These are phyloP conservation scores for Equus przewalskii DNA, from an alignment of 2,113 vertebrate species.

Conservation along the genomic window DNA sequence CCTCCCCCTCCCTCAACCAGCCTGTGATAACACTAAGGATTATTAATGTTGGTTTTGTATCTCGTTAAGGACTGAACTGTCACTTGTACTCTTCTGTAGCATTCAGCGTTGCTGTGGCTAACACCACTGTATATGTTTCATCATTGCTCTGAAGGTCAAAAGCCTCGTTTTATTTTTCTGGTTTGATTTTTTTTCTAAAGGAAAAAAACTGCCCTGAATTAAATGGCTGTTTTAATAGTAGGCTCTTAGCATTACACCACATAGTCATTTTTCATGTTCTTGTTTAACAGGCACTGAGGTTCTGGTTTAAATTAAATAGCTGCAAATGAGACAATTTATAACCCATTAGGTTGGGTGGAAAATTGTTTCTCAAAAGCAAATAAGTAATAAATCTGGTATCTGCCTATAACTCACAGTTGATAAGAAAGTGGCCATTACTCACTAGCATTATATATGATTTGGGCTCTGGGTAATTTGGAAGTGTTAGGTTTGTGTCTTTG, in stretches of 20 bases:
- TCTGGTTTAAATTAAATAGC: slow-evolving; percentile 88
- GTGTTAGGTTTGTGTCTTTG: slow-evolving; percentile 83
- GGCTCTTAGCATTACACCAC: slow-evolving; percentile 69
- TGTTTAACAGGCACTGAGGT: slow-evolving; percentile 84
- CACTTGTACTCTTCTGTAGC: slow-evolving; percentile 80
- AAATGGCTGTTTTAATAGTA: slow-evolving; percentile 76
- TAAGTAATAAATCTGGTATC: slow-evolving; percentile 84
- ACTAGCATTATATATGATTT: slow-evolving; percentile 74
- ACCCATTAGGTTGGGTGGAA: slow-evolving; percentile 84
- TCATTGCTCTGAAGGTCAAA: slow-evolving; percentile 81
- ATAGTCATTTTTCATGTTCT: slow-evolving; percentile 82
- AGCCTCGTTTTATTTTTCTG: slow-evolving; percentile 78
- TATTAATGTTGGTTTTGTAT: slow-evolving; percentile 83
- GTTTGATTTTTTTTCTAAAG: slow-evolving; percentile 62
- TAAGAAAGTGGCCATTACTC: slow-evolving; percentile 77
- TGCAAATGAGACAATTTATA: slow-evolving; percentile 83
- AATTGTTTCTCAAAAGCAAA: slow-evolving; percentile 84
- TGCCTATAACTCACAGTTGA: slow-evolving; percentile 78
- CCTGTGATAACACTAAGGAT: slow-evolving; percentile 86
- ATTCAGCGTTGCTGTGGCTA: slow-evolving; percentile 74
- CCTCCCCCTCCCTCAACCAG: slow-evolving; percentile 74
- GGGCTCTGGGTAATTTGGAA: slow-evolving; percentile 83
- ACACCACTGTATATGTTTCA: slow-evolving; percentile 76
- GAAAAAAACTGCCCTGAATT: slow-evolving; percentile 49
- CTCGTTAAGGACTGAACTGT: slow-evolving; percentile 82